Evolutionary conservation across 2,113 vertebrate genomes (phyloP).

Genomic region (Lamprotornis superbus): DNA sequence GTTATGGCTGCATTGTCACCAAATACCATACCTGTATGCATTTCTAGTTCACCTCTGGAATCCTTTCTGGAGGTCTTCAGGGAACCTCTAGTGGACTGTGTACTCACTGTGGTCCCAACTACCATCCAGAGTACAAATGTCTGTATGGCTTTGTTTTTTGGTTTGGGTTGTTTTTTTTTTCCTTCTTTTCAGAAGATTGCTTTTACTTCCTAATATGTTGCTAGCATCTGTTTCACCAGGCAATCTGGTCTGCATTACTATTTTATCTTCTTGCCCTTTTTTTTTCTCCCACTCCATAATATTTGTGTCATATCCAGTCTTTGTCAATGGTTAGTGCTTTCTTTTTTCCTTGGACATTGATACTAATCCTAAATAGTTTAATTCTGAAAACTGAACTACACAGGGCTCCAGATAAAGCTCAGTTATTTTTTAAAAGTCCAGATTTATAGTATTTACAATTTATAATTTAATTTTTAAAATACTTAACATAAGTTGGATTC

Average conservation of each 20-base stretch:
- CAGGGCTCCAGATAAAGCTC: neutral
- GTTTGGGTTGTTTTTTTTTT: neutral
- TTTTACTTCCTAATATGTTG: slow-evolving; percentile 5
- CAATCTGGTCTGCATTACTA: slow-evolving; percentile 38
- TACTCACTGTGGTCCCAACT: neutral
- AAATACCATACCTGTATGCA: neutral
- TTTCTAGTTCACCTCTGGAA: neutral
- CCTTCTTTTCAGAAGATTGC: neutral
- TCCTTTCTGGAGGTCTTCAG: neutral
- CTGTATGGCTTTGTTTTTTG: neutral
- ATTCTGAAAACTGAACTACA: neutral
- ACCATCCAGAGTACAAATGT: neutral
- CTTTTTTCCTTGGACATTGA: neutral
- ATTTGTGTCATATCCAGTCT: neutral
- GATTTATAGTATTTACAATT: neutral
- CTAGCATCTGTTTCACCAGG: slow-evolving; percentile 22
- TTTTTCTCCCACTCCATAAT: neutral
- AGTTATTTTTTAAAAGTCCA: neutral
- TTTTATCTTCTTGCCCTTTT: neutral
- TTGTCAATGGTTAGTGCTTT: neutral
- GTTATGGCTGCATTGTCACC: neutral
- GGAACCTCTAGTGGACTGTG: neutral
- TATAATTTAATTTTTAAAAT: neutral
- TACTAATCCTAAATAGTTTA: neutral
- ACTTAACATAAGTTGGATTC: neutral